Base-by-base conservation (phyloP, 2,888 invertebrate species). In the Leucophenga maculata region DNA sequence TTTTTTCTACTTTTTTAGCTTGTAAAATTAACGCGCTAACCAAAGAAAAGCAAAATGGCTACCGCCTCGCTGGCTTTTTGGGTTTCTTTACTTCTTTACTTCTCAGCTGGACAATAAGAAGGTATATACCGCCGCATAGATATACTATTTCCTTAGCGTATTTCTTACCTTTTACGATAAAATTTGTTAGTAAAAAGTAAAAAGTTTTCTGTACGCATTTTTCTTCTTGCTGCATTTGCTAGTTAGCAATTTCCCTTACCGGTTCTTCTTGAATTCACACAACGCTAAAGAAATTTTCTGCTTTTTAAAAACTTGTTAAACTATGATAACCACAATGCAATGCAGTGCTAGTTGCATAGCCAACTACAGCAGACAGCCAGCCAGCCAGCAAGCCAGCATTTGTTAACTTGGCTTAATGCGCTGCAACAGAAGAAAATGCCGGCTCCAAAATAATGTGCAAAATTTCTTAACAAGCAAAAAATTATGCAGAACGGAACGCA, bases 271-370 rank as follows among this genome's bases (percentile, higher is more conserved):
- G 3, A 26, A 4, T 62, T 67, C 65, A 50, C 55, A n/a, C 70
- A 76, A 48, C 59, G 70, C 73, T 77, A 78, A 82, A 79, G 75
- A 79, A 85, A 80, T 84, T 85, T 78, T 78, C 80, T 78, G 83
- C 80, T 81, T 77, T 83, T 82, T 79, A 78, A 85, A 86, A 86
- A 86, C 79, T 86, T 86, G 80, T 85, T 86, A 85, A 86, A 86
- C 78, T 85, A 83, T 86, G 86, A 86, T 86, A 85, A 83, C 85
- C 82, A 86, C 85, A 86, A 86, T 83, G 83, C 78, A 77, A 78
- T 22, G 22, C 22, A 59, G 64, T 39, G 62, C 46, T n/a, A 20
- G 55, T 46, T 54, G 64, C 46, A 18, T 20, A 11, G 74, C 64
- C 62, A 67, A 57, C 9, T 50, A 31, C 26, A 16, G 31, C 16